Evolutionary conservation across 1,140 invertebrate genomes (phyloP).

Genomic region (Neelides sp.): DNA sequence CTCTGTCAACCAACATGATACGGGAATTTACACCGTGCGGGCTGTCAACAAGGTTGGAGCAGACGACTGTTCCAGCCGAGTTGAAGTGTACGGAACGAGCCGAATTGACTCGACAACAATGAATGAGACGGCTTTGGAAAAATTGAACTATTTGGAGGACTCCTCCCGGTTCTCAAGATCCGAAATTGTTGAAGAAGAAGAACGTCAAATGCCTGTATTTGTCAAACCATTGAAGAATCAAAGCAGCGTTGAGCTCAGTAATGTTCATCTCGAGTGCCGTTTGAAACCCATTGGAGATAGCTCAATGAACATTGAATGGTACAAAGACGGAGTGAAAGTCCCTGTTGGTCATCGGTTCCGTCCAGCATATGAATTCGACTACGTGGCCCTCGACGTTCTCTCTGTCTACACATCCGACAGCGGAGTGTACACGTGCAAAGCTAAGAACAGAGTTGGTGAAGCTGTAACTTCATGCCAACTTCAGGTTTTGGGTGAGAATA

Average conservation of each 20-base stretch:
- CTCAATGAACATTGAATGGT: conserved; percentile 93
- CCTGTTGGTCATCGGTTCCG: conserved; percentile 74
- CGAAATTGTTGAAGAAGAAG: conserved; percentile 49
- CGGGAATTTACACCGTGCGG: conserved; percentile 82
- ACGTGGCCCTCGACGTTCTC: conserved; percentile 86
- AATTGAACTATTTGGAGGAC: conserved; percentile 88
- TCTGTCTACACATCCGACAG: conserved; percentile 94
- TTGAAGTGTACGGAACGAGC: conserved; percentile 46
- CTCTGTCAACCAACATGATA: conserved; percentile 70
- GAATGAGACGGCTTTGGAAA: conserved; percentile 84
- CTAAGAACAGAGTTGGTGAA: conserved; percentile 79
- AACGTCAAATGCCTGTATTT: conserved; percentile 68
- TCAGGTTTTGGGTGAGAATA: conserved; percentile 54
- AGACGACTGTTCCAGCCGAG: conserved; percentile 77
- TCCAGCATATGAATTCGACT: conserved; percentile 94
- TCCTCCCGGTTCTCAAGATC: conserved; percentile 56
- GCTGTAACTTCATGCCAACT: conserved; percentile 84
- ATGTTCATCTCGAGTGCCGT: conserved; percentile 83
- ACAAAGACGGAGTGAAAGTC: conserved; percentile 63
- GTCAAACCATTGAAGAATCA: conserved; percentile 76
- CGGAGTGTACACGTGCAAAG: conserved; percentile 87
- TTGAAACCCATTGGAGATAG: conserved; percentile 88
- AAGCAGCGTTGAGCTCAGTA: conserved; percentile 79
- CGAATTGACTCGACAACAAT: conserved; percentile 84
- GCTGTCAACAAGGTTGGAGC: conserved; percentile 86